These are phyloP conservation scores for Carassius carassius DNA, from an alignment of 2,113 vertebrate genomes.

Conservation along the genomic window DNA sequence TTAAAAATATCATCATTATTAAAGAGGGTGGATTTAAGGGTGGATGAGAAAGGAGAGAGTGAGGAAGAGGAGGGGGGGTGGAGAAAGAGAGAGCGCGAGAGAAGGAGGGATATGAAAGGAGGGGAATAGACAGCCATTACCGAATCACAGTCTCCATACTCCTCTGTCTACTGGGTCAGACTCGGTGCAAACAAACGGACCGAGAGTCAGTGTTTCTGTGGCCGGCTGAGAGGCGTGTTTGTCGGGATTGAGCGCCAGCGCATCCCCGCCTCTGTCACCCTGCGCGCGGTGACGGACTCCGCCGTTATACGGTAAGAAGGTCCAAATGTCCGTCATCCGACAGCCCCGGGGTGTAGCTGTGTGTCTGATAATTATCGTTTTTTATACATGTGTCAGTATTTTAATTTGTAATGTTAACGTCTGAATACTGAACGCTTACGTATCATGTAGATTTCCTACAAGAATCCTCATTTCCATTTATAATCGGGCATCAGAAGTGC, in stretches of 20 bases:
- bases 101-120: slow-evolving; percentile 58
- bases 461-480: not conserved
- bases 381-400: not conserved
- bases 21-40: slow-evolving; percentile 9
- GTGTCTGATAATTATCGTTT: not conserved
- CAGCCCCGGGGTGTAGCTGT: not conserved
- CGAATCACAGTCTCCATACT: slow-evolving; percentile 59
- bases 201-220: slow-evolving; percentile 13
- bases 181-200: slow-evolving; percentile 38
- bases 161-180: slow-evolving; percentile 47
- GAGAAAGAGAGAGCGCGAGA: slow-evolving; percentile 53
- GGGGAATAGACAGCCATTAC: slow-evolving; percentile 75
- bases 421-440: not conserved
- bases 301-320: slow-evolving; percentile 72
- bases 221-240: slow-evolving; percentile 17
- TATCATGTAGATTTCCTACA: not conserved
- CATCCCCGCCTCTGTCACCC: slow-evolving; percentile 69
- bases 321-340: slow-evolving; percentile 39
- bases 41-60: slow-evolving; percentile 36
- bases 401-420: too few species aligned
- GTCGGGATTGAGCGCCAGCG: slow-evolving; percentile 58
- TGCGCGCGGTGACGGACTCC: slow-evolving; percentile 59
- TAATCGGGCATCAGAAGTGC: slow-evolving; percentile 5
- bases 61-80: slow-evolving; percentile 36
- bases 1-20: slow-evolving; percentile 26